Evolutionary conservation across 1,140 invertebrate species (phyloP), one percentile per base, ranked within the genome.

Genomic region (Semibalanus balanoides): DNA sequence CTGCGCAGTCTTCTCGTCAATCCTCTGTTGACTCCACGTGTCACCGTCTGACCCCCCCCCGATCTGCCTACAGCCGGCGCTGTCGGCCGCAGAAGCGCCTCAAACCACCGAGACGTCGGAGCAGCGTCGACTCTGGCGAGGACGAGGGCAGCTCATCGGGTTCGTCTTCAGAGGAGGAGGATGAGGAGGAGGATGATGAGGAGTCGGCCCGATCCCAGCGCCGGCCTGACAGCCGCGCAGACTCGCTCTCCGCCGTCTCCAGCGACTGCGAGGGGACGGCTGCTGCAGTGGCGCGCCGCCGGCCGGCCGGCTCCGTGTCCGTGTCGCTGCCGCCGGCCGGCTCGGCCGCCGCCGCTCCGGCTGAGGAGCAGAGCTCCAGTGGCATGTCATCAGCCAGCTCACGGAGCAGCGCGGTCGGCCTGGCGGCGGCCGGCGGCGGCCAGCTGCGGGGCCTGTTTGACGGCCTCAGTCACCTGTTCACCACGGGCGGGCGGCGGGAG

Each of bases 391-490:
- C 51, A 25, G 51, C 51, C 7, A 22, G 14, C 1, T 64, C 51
- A 25, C 51, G 51, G 7, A 64, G 51, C 51, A 64, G 51, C 51
- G 51, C 51, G 14, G 35, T 5, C 35, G 35, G 35, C 17, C 35
- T 40, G 35, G 35, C 35, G 35, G 51, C 51, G 51, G 14, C 11
- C 51, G 51, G 11, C 51, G 51, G 51, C 9, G 87, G 88, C 11
- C 90, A 91, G 78, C 82, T 93, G 22, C 90, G 90, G 75, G 89
- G 91, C 30, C 84, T 95, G 0, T 93, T 91, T 84, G 92, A 95
- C 83, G 92, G 92, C 3, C 85, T 95, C 17, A 93, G 92, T 77
- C 92, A 94, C 82, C 89, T 93, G 79, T 95, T 92, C 81, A 89
- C 90, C 69, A 87, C 89, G 31, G 85, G 86, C 73, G 87, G 89